Conservation (phyloP, 2,888 invertebrate genomes). For the Blastobasis lacticolella region DNA sequence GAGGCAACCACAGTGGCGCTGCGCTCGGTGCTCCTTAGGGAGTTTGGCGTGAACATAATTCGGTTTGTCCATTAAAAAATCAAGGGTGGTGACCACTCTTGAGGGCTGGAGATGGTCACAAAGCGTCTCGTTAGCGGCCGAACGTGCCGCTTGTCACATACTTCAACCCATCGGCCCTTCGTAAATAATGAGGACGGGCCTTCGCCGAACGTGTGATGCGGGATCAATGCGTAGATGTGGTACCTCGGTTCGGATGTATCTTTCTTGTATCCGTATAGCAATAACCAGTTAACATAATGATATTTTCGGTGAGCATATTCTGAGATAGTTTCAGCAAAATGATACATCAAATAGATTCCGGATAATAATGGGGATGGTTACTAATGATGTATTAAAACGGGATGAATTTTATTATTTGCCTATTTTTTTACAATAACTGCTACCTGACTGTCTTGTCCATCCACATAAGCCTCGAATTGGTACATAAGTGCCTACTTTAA, state of each 20-base stretch:
- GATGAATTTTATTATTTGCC: too few species aligned
- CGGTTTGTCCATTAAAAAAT: slow-evolving; percentile 66
- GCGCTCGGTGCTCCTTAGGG: slow-evolving; percentile 33
- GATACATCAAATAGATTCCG: too few species aligned
- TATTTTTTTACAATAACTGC: too few species aligned
- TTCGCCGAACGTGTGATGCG: slow-evolving; percentile 31
- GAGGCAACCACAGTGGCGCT: slow-evolving; percentile 27
- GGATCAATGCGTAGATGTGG: slow-evolving; percentile 1
- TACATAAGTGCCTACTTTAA: too few species aligned
- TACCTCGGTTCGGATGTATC: not conserved
- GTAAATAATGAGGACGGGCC: slow-evolving; percentile 71
- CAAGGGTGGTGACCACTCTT: slow-evolving; percentile 65
- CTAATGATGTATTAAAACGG: too few species aligned
- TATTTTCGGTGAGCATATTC: too few species aligned
- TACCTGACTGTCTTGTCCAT: too few species aligned
- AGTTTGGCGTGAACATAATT: slow-evolving; percentile 57
- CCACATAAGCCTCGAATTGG: too few species aligned
- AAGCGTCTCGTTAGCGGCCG: slow-evolving; percentile 72
- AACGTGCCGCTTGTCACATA: slow-evolving; percentile 72
- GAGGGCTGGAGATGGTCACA: slow-evolving; percentile 63
- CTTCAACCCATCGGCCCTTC: slow-evolving; percentile 70
- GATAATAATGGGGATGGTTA: too few species aligned
- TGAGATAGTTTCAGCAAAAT: too few species aligned
- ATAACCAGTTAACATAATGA: too few species aligned
- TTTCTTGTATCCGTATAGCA: too few species aligned